Conservation (phyloP, 2,797 vertebrate species). For the Clarias pachynema region DNA sequence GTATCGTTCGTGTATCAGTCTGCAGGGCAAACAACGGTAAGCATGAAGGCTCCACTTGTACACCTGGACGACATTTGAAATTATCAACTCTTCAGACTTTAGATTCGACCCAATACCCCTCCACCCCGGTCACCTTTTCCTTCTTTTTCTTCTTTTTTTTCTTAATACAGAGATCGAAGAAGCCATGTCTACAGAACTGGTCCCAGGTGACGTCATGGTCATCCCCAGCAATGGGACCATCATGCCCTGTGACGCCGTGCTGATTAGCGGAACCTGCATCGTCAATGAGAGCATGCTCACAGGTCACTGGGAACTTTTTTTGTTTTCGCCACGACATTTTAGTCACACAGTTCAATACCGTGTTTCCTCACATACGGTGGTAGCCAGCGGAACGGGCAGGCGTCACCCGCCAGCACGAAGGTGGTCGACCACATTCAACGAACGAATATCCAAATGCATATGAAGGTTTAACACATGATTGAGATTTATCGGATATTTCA, state of each 20-base stretch:
- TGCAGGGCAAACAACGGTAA: slow-evolving; percentile 89
- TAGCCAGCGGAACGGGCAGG: too few species aligned
- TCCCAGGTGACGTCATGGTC: slow-evolving; percentile 92
- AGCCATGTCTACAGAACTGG: slow-evolving; percentile 92
- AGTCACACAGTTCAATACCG: too few species aligned
- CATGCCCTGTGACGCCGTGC: slow-evolving; percentile 96
- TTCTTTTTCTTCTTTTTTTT: neutral
- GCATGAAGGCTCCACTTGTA: slow-evolving; percentile 26
- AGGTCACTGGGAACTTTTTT: slow-evolving; percentile 73
- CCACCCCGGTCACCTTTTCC: neutral
- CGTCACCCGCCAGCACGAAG: too few species aligned
- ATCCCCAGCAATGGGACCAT: slow-evolving; percentile 94
- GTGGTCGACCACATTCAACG: too few species aligned
- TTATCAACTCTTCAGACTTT: too few species aligned
- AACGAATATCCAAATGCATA: too few species aligned
- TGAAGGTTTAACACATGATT: too few species aligned
- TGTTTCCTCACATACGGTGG: too few species aligned
- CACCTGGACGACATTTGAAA: too few species aligned
- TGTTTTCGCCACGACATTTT: too few species aligned
- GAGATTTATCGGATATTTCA: too few species aligned
- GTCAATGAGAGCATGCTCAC: slow-evolving; percentile 99
- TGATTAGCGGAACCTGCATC: slow-evolving; percentile 95
- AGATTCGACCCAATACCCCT: too few species aligned
- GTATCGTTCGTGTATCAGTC: slow-evolving; percentile 92
- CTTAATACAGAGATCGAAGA: slow-evolving; percentile 84